Evolutionary conservation across 92 coral and sea anemone species (phyloP), one percentile per base, ranked within the genome.

Genomic region (Porites lobata): DNA sequence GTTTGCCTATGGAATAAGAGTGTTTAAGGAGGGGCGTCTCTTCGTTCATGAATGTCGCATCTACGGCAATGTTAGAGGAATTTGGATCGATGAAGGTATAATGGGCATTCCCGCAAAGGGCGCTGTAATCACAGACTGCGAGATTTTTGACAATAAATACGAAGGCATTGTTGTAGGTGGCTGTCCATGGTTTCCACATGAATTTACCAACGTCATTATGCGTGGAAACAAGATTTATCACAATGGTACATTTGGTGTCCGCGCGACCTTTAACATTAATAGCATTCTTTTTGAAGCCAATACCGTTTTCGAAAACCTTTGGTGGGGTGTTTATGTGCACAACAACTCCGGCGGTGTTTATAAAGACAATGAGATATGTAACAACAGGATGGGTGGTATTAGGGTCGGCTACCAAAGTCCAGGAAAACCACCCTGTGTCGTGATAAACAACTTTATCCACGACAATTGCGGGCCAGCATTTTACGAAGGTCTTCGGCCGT

Each of bases 401-500:
- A 68, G 43, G n/a, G 75, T 76, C 4, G 64, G 88, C 38, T 56
- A 69, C 1, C 85, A 57, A 69, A 53, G 77, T 43, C 66, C 81
- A 29, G 72, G 85, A 9, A 79, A 22, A 17, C 62, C 72, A 9
- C 43, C 86, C 9, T 79, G 79, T 2, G 78, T 79, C 26, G 72
- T 87, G 26, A 72, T 78, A 79, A 38, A 21, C 38, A 87, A 87
- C 64, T 32, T 58, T 43, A 70, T 87, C 4, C 84, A 78, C 50
- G 79, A 87, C 58, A 87, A 87, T 52, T 75, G 79, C 61, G 90
- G 90, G 58, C 83, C 74, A 1, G 85, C 72, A 17, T 50, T 87
- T 56, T 18, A 69, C 18, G 77, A 75, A 54, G 86, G 84, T 19
- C 83, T 86, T 54, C 76, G 69, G 19, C 8, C 38, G 14, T 61